phyloP scores from a whole-genome alignment of 2,797 vertebrate genomes.

The Brotula barbata region DNA sequence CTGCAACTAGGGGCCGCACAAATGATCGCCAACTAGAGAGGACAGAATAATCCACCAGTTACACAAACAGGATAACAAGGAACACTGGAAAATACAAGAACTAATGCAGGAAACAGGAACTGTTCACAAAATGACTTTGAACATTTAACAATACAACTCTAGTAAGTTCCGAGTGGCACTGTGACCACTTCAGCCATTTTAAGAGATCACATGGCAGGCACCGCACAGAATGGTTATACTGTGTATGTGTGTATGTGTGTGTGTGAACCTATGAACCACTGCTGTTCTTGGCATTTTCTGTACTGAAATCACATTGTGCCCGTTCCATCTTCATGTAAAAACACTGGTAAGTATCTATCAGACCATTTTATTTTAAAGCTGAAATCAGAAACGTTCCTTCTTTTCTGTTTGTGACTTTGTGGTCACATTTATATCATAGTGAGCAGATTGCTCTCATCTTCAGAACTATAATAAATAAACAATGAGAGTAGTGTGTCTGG shows the following conservation, averaged over 20 bases:
- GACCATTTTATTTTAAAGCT: no score
- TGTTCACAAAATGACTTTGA: no score
- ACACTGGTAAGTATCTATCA: background rate
- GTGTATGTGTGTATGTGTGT: background rate
- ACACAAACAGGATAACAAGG: no score
- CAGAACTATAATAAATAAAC: slow-evolving; percentile 49
- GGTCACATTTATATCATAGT: background rate
- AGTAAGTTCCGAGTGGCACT: slow-evolving; percentile 24
- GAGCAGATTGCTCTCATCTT: slow-evolving; percentile 29
- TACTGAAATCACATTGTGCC: slow-evolving; percentile 1
- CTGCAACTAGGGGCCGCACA: no score
- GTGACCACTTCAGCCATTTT: slow-evolving; percentile 6
- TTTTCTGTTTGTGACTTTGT: slow-evolving; percentile 7
- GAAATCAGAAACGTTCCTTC: background rate
- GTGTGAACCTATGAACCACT: slow-evolving; percentile 6
- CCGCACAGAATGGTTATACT: no score
- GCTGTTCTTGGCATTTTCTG: slow-evolving; percentile 7
- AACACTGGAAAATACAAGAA: no score
- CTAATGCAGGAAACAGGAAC: no score
- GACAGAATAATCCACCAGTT: no score
- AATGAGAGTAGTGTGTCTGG: slow-evolving; percentile 18
- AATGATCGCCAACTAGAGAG: no score
- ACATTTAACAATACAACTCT: no score
- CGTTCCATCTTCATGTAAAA: background rate
- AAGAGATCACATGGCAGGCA: slow-evolving; percentile 27